Evolutionary conservation across 2,797 vertebrate species (phyloP).

Genomic region (Rhinophrynus dorsalis): DNA sequence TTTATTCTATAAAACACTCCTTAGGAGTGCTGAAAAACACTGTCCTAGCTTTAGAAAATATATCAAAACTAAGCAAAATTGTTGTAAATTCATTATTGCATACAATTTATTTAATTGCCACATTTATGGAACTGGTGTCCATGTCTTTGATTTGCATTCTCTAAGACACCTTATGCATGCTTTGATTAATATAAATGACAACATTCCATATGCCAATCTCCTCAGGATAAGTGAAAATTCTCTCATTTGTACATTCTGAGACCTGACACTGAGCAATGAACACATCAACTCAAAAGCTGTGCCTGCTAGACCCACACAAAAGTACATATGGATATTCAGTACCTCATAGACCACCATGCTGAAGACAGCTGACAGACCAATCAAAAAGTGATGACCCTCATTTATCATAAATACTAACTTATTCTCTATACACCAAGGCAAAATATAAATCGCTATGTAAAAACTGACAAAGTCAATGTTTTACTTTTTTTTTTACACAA

Average conservation of each 20-base stretch:
- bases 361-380: constrained; percentile 44
- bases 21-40: too few relatives aligned
- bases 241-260: constrained; percentile 34
- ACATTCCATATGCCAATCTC: constrained; percentile 47
- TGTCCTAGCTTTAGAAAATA: not conserved
- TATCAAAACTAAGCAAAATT: not conserved
- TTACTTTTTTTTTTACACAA: too few relatives aligned
- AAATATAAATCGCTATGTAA: not conserved
- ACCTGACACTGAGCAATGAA: constrained; percentile 46
- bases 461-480: too few relatives aligned
- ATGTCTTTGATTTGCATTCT: constrained; percentile 4
- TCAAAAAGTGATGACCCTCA: constrained; percentile 40
- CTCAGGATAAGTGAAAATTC: constrained; percentile 40
- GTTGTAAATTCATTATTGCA: not conserved
- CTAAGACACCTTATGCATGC: constrained; percentile 32
- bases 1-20: too few relatives aligned
- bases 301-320: constrained; percentile 46
- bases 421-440: not conserved
- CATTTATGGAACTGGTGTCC: constrained; percentile 4
- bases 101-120: not conserved
- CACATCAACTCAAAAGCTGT: constrained; percentile 41
- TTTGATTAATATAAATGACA: constrained; percentile 49
- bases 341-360: constrained; percentile 37
- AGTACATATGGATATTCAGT: constrained; percentile 46
- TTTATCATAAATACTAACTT: constrained; percentile 27